phyloP scores from a whole-genome alignment of 2,113 vertebrate genomes.

The Vulpes vulpes region DNA sequence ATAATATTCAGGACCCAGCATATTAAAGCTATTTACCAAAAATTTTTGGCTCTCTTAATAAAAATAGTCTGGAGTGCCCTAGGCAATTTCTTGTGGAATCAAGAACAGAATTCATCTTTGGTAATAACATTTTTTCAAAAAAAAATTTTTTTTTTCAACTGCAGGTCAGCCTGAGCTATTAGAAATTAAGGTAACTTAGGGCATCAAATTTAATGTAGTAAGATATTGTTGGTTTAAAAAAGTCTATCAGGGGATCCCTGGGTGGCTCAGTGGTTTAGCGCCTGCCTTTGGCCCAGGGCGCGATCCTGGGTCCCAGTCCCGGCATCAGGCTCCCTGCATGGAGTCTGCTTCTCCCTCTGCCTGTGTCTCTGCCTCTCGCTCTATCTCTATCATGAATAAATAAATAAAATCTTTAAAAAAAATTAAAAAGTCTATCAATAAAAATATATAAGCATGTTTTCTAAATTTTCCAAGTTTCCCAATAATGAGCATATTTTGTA shows the following conservation, averaged over 20 bases:
- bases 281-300: no score
- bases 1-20: constrained; percentile 6
- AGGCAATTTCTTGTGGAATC: background rate
- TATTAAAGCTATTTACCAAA: constrained; percentile 21
- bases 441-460: background rate
- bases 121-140: background rate
- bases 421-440: background rate
- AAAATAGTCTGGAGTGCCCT: background rate
- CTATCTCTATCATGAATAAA: no score
- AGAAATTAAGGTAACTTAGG: constrained; percentile 4
- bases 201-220: background rate
- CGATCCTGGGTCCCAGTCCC: no score
- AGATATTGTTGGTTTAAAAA: constrained; percentile 6
- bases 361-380: no score
- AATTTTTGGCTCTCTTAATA: background rate
- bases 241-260: no score
- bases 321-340: no score
- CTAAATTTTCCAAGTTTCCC: constrained; percentile 11
- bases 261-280: no score
- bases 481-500: constrained; percentile 18
- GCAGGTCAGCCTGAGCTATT: background rate
- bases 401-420: no score
- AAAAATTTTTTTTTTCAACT: background rate
- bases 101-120: constrained; percentile 41
- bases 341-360: no score